phyloP scores from a whole-genome alignment of 2,113 vertebrate genomes.

The Sinocyclocheilus maitianheensis region DNA sequence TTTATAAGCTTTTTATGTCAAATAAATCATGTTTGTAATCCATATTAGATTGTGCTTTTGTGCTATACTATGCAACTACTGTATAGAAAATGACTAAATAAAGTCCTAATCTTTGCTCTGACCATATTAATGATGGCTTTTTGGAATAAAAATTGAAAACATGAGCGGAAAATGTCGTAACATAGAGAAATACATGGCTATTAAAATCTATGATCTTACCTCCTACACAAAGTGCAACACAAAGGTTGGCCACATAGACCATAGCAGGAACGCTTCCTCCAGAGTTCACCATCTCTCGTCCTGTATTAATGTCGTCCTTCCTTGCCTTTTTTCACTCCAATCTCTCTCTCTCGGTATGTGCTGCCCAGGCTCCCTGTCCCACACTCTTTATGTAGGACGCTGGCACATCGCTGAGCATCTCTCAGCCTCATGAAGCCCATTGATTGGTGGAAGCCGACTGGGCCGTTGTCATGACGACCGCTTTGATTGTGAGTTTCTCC shows the following conservation, averaged over 20 bases:
- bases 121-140: not conserved
- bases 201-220: conserved; percentile 67
- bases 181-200: not conserved
- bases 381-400: conserved; percentile 80
- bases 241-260: conserved; percentile 66
- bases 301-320: conserved; percentile 56
- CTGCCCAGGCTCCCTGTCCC: conserved; percentile 68
- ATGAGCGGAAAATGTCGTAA: not conserved
- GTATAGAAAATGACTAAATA: not conserved
- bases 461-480: conserved; percentile 79
- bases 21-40: not conserved
- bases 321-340: conserved; percentile 43
- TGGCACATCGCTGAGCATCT: conserved; percentile 74
- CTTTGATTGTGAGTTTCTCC: conserved; percentile 78
- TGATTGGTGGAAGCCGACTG: conserved; percentile 82
- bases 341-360: conserved; percentile 31
- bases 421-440: conserved; percentile 70
- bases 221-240: conserved; percentile 67
- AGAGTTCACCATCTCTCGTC: conserved; percentile 67
- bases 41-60: not conserved
- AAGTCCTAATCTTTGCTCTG: not conserved
- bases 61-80: not conserved
- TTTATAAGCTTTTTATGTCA: not conserved
- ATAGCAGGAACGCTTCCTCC: conserved; percentile 62
- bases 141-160: no score